Evolutionary conservation across 2,797 vertebrate genomes (phyloP).

Genomic region (Scleropages formosus): DNA sequence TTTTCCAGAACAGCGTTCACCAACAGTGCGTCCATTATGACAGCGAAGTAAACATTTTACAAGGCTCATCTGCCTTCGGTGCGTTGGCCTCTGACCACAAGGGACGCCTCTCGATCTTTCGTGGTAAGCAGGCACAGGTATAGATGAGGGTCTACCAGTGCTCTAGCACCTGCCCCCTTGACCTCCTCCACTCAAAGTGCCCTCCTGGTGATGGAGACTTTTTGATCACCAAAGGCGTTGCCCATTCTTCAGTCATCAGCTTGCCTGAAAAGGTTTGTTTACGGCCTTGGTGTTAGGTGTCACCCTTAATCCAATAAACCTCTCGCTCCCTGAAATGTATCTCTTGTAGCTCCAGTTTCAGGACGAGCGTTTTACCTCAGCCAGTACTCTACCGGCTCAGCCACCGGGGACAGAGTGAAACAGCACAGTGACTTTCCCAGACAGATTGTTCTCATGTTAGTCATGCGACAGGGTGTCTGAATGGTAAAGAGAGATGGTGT

Average conservation of each 20-base stretch:
- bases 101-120: too few species aligned
- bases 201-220: too few species aligned
- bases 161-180: too few species aligned
- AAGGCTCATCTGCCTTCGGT: too few species aligned
- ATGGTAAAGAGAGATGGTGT: background rate
- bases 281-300: background rate
- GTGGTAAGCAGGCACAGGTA: too few species aligned
- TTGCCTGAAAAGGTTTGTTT: background rate
- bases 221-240: background rate
- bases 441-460: background rate
- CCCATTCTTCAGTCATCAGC: background rate
- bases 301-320: background rate
- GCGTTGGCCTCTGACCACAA: too few species aligned
- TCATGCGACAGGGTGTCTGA: background rate
- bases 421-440: background rate
- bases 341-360: background rate
- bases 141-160: too few species aligned
- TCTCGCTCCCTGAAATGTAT: background rate
- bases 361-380: too few species aligned
- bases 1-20: too few species aligned
- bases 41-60: too few species aligned
- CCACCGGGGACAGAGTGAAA: background rate
- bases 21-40: too few species aligned
- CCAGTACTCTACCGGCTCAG: background rate
- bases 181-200: too few species aligned